Evolutionary conservation across 2,113 vertebrate species (phyloP), one percentile per base, ranked within the genome.

Genomic region (Podarcis cretensis): DNA sequence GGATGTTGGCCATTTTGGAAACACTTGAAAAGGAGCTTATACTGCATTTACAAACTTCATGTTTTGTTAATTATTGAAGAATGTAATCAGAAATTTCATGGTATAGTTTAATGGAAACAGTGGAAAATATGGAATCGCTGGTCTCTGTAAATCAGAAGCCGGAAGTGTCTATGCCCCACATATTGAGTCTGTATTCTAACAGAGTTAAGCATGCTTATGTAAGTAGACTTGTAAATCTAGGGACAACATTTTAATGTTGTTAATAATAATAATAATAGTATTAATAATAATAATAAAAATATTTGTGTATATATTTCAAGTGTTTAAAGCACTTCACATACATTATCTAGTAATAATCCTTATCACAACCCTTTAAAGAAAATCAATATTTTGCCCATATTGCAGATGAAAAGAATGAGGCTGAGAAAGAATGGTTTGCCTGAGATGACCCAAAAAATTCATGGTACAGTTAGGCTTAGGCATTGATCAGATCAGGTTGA

Each of bases 21-120:
- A 78, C 63, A 30, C 32, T 71, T 71, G 66, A 83, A 69, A 86
- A 78, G 40, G 14, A 32, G 21, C 13, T 69, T 65, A 40, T 32
- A 54, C 6, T n/a, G 18, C 65, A 59, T 59, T 77, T 83, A 54
- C 23, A 83, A 54, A 30, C 63, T 68, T 69, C 87, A 83, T 59
- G 71, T 87, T 83, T 90, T 71, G 63, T 35, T 25, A 90, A 78
- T 90, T 83, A 83, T 69, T 69, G 27, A 78, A 59, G 25, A 83
- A 32, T 90, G 7, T 83, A 87, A 87, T 86, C 40, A 87, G 35
- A 90, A 75, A 87, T 82, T 66, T 77, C 71, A 86, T 57, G 27
- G 59, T 86, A 57, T 43, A 85, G 35, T 86, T 23, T 81, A 65
- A 89, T 86, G 57, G 59, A 86, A 82, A 86, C 65, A 69, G 35